Evolutionary conservation across 2,113 vertebrate species (phyloP).

Genomic region (Cairina moschata): DNA sequence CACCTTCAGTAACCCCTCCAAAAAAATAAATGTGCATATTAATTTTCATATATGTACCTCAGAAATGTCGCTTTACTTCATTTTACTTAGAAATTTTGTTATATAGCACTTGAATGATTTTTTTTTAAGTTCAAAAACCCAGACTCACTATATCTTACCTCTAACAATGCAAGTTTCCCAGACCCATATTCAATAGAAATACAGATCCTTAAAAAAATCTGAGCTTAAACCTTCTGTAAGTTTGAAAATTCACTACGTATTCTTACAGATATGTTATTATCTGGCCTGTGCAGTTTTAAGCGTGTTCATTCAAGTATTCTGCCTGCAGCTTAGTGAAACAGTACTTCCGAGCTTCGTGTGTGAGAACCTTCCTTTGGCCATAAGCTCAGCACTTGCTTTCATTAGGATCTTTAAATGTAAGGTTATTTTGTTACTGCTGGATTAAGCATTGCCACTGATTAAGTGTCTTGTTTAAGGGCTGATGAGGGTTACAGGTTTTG

Average conservation of each 20-base stretch:
- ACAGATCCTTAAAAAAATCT: neutral
- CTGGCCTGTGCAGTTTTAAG: neutral
- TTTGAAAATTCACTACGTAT: neutral
- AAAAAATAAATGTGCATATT: neutral
- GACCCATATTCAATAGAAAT: neutral
- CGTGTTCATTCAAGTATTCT: neutral
- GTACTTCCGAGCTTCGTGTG: neutral
- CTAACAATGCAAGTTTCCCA: neutral
- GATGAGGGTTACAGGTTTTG: conserved; percentile 10
- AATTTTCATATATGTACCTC: neutral
- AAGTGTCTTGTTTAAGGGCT: conserved; percentile 3
- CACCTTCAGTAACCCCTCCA: neutral
- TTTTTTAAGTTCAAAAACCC: neutral
- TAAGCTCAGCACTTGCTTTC: neutral
- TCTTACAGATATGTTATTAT: neutral
- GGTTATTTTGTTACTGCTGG: conserved; percentile 12
- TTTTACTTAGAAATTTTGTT: neutral
- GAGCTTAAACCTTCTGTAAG: neutral
- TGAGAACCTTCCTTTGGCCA: neutral
- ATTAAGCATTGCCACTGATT: neutral
- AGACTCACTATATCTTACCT: neutral
- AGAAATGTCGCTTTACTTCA: neutral
- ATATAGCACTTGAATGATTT: neutral
- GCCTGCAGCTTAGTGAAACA: neutral
- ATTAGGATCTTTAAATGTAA: neutral